Conservation (phyloP, 2,888 invertebrate species). For the Saturnia japonica region DNA sequence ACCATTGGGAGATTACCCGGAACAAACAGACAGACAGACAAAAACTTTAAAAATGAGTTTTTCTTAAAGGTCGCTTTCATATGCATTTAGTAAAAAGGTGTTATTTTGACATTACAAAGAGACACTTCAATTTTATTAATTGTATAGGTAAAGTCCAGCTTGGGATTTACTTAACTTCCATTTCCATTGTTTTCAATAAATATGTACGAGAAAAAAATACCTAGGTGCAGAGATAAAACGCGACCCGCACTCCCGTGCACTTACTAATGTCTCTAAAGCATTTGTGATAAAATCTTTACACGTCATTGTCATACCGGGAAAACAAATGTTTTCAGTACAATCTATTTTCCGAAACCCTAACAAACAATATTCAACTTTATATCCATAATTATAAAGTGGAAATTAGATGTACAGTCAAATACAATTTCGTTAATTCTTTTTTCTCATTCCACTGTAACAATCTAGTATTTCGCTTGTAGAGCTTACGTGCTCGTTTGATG, state of each 20-base stretch:
- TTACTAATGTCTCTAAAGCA: conserved; percentile 60
- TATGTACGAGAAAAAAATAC: background rate
- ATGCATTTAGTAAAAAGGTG: no score
- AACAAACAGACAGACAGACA: no score
- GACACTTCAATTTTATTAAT: no score
- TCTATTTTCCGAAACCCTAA: conserved; percentile 22
- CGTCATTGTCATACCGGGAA: conserved; percentile 55
- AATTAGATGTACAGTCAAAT: background rate
- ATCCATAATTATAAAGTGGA: background rate
- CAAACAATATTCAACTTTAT: conserved; percentile 24
- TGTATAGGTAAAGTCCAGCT: background rate
- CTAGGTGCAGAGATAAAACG: background rate
- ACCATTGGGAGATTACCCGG: no score
- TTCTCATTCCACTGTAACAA: conserved; percentile 27
- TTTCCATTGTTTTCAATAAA: background rate
- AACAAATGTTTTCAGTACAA: conserved; percentile 42
- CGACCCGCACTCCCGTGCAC: conserved; percentile 12
- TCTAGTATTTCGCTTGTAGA: conserved; percentile 16
- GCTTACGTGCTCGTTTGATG: conserved; percentile 19
- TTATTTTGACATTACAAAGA: no score
- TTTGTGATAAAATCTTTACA: conserved; percentile 62
- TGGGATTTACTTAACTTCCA: background rate
- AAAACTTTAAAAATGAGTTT: no score
- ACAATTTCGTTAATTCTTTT: conserved; percentile 40
- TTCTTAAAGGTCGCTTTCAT: no score